Evolutionary conservation across 2,797 vertebrate species (phyloP).

Genomic region (Argyrosomus regius): DNA sequence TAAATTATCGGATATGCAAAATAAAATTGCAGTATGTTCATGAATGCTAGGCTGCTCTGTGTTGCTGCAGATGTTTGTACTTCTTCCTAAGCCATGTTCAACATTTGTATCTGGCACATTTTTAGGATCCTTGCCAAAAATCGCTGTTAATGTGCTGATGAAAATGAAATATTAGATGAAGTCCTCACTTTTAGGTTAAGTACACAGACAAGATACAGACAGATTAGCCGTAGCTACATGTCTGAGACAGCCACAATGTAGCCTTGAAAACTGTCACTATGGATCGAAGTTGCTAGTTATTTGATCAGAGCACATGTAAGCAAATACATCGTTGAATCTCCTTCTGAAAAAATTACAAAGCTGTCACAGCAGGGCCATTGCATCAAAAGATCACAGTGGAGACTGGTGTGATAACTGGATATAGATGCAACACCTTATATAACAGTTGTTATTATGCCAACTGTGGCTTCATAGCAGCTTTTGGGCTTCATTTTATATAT

Average conservation of each 20-base stretch:
- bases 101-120: neutral
- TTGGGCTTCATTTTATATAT: slow-evolving; percentile 6
- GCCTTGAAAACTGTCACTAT: neutral
- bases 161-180: neutral
- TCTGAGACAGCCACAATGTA: neutral
- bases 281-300: neutral
- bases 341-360: neutral
- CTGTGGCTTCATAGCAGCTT: slow-evolving; percentile 2
- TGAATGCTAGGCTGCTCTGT: neutral
- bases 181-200: neutral
- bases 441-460: slow-evolving; percentile 5
- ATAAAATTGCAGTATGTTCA: neutral
- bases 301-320: neutral
- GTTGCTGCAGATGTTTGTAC: neutral
- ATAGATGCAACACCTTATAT: neutral
- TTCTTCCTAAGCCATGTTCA: neutral
- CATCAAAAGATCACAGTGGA: neutral
- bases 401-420: slow-evolving; percentile 4
- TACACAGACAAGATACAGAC: neutral
- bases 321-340: neutral
- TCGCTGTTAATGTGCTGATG: too few species aligned
- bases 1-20: slow-evolving; percentile 23
- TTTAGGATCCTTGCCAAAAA: too few species aligned
- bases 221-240: neutral
- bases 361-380: neutral